Base-by-base conservation (phyloP, 1,140 invertebrate genomes). In the Solen grandis region DNA sequence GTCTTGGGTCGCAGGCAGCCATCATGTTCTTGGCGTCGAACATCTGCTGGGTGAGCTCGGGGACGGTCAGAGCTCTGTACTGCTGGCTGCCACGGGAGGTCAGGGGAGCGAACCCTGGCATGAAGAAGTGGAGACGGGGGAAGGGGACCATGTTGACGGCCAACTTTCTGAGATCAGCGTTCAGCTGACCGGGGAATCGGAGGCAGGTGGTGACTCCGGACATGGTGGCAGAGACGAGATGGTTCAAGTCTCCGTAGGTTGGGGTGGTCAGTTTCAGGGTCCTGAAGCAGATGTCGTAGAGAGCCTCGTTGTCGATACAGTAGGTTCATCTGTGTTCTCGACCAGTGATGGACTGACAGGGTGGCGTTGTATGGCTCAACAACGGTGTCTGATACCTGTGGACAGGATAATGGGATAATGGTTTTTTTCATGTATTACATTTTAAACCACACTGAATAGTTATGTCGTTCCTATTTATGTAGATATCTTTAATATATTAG, bases 201-300 rank as follows among this genome's bases (percentile, higher is more conserved):
- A 96, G 93, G 83, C 97, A 98, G 5, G 95, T 95, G 0, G 96
- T 97, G 0, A 96, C 95, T 22, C 96, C 96, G 1, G 96, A 96
- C 94, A 94, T 95, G n/a, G 94, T 94, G 50, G 87, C 91, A 82
- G 88, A 94, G n/a, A 94, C 94, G 0, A 94, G 88, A 89, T 94
- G 94, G 87, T 94, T 94, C 36, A 94, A 85, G 85, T 94, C 94
- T 65, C 94, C 93, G 80, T 83, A 98, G n/a, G 93, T 92, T 25
- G 96, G 96, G 62, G 95, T 96, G 31, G 93, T 94, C 5, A 96
- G 92, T 90, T 96, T 96, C 29, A 96, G 89, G 0, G 95, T 96
- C 16, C 95, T 92, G 92, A 95, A 95, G 90, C 96, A 97, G 85
- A 96, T 96, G 83, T 96, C 95, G 87, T 96, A 96, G 0, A 96